Base-by-base conservation (phyloP, 1,140 invertebrate species). In the Magallana ariakensis region DNA sequence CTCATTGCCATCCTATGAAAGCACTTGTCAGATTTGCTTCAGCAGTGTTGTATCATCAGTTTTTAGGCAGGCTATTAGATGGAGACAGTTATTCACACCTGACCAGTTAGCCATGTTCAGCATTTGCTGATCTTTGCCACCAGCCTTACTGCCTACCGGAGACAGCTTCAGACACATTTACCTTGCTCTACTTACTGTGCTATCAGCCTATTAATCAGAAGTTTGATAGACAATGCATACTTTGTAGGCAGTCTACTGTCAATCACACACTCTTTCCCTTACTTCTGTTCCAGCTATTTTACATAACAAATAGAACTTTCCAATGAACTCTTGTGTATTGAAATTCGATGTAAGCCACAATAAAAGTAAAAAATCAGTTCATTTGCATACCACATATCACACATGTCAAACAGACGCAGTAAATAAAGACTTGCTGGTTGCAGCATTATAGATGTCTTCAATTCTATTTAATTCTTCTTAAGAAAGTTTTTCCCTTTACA, bases 251-350 rank as follows among this genome's bases (percentile, higher is more conserved):
- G 7, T 19, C 8, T 26, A 5, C 15, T 26, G 66, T 33, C 66
- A 62, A 62, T 62, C 58, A 62, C 15, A n/a, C 58, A 62, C 19
- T 62, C 19, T 70, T 33, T 70, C 13, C 13, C 22, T 70, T 26
- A 70, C 66, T 26, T 22, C 11, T 33, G 66, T 13, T 26, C 66
- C 26, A 33, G 22, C 58, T 70, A 70, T 70, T 70, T 70, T 26
- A 70, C 66, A 70, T 70, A 70, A 26, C 33, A 70, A 70, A 26
- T 26, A 22, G 22, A 70, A 70, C 66, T 33, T 70, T 70, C 22
- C 22, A 26, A 22, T 62, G 58, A 62, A 62, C 58, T 70, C 13
- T 70, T 70, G 22, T 26, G 33, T 70, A 33, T 33, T 33, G 33
- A 33, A 33, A 33, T 70, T 70, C 26, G 33, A 26, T 13, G 33